Percentiles rank a stretch among this genome's conserved stretches.
These are phyloP conservation scores for Dryocosmus kuriphilus DNA, from an alignment of 2,888 invertebrate species.

Conservation along the genomic window DNA sequence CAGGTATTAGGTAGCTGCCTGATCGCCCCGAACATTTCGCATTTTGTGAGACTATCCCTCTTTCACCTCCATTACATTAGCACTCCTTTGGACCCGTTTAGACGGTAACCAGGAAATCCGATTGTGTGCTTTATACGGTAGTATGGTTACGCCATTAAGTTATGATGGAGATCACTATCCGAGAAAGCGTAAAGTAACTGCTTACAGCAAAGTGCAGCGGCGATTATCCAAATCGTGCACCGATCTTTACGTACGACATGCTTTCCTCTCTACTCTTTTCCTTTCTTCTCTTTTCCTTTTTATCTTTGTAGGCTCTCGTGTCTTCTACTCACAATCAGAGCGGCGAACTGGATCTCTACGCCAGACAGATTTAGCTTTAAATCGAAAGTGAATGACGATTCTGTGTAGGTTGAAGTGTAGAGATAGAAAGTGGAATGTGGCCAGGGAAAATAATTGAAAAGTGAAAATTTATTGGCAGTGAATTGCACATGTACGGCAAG, in stretches of 20 bases:
- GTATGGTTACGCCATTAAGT: constrained; percentile 58
- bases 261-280: constrained; percentile 49
- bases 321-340: constrained; percentile 13
- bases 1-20: constrained; percentile 7
- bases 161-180: constrained; percentile 66
- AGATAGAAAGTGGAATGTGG: constrained; percentile 20
- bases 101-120: constrained; percentile 51
- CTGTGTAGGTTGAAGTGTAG: constrained; percentile 20
- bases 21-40: not conserved
- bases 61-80: constrained; percentile 1
- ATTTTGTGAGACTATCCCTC: not conserved
- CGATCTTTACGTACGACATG: constrained; percentile 57
- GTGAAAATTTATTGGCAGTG: not conserved
- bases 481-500: not conserved
- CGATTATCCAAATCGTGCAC: constrained; percentile 61
- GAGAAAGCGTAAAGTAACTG: constrained; percentile 61
- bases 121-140: constrained; percentile 58
- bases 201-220: constrained; percentile 56
- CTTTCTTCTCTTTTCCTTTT: constrained; percentile 39
- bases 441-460: constrained; percentile 11
- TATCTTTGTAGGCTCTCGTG: constrained; percentile 6
- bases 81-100: constrained; percentile 29
- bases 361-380: constrained; percentile 38
- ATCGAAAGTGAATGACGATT: constrained; percentile 39
- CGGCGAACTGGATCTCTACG: constrained; percentile 28